Conservation (phyloP, 2,888 invertebrate species). For the Pyrgus malvae region DNA sequence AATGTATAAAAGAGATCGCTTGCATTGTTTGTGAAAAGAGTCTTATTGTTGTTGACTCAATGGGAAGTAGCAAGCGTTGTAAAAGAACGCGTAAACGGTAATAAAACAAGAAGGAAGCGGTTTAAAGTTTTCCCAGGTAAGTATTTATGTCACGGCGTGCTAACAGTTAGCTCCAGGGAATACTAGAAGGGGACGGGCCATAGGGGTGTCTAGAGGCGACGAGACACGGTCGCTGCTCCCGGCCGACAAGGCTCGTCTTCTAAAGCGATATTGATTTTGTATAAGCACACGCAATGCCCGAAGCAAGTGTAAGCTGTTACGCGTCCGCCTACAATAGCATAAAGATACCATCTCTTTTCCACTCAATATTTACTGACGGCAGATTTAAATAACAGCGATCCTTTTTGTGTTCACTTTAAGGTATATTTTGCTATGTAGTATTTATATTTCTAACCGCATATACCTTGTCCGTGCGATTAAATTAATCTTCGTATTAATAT, state of each 20-base stretch:
- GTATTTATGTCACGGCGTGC: conserved; percentile 71
- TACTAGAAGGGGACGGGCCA: conserved; percentile 56
- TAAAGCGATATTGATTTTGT: conserved; percentile 61
- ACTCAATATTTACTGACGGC: not conserved
- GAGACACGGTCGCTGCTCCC: conserved; percentile 54
- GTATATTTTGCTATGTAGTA: not conserved
- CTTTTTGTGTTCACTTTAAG: not conserved
- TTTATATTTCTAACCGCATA: not conserved
- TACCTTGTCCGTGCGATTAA: not conserved
- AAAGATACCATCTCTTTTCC: conserved; percentile 9
- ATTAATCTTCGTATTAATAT: not conserved
- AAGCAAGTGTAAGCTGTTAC: conserved; percentile 41
- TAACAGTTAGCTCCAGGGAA: conserved; percentile 61
- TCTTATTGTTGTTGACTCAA: conserved; percentile 36
- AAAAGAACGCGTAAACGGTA: conserved; percentile 45
- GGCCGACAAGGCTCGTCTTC: conserved; percentile 51
- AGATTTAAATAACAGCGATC: not conserved
- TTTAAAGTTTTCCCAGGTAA: conserved; percentile 67
- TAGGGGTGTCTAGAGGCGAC: conserved; percentile 55
- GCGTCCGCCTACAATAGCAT: conserved; percentile 32
- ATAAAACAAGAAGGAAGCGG: conserved; percentile 60
- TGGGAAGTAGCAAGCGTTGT: conserved; percentile 31
- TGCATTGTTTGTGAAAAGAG: conserved; percentile 14
- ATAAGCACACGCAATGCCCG: conserved; percentile 42
- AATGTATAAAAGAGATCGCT: too few relatives aligned